Evolutionary conservation across 2,113 vertebrate species (phyloP).

Genomic region (Pao palembangensis): DNA sequence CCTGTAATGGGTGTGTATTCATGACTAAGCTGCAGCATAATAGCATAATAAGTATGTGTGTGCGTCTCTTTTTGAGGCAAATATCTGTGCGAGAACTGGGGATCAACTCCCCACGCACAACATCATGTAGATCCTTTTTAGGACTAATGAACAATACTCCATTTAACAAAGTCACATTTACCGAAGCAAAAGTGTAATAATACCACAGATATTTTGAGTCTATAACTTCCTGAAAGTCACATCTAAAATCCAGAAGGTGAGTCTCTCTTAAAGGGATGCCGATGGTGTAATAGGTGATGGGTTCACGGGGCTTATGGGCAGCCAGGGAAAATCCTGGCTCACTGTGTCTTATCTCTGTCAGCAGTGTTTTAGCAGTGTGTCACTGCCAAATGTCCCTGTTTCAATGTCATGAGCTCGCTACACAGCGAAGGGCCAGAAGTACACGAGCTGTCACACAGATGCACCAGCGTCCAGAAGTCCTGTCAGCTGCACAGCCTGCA

Average conservation of each 20-base stretch:
- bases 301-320: slow-evolving; percentile 11
- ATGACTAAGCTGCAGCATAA: slow-evolving; percentile 27
- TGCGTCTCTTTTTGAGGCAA: not conserved
- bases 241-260: not conserved
- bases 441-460: slow-evolving; percentile 22
- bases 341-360: slow-evolving; percentile 35
- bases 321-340: slow-evolving; percentile 30
- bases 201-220: too few relatives aligned
- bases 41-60: slow-evolving; percentile 14
- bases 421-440: slow-evolving; percentile 27
- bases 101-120: not conserved
- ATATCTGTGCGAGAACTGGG: slow-evolving; percentile 4
- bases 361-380: slow-evolving; percentile 41
- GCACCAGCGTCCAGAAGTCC: slow-evolving; percentile 32
- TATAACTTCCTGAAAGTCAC: too few relatives aligned
- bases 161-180: too few relatives aligned
- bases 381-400: slow-evolving; percentile 42
- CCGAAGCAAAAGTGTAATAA: too few relatives aligned
- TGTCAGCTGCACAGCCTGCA: slow-evolving; percentile 36
- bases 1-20: slow-evolving; percentile 30
- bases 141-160: too few relatives aligned
- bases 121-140: too few relatives aligned
- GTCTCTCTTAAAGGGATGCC: slow-evolving; percentile 11
- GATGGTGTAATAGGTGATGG: slow-evolving; percentile 42
- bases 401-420: slow-evolving; percentile 50